Evolutionary conservation across 2,888 invertebrate genomes (phyloP).

Genomic region (Hedychridium roseum): DNA sequence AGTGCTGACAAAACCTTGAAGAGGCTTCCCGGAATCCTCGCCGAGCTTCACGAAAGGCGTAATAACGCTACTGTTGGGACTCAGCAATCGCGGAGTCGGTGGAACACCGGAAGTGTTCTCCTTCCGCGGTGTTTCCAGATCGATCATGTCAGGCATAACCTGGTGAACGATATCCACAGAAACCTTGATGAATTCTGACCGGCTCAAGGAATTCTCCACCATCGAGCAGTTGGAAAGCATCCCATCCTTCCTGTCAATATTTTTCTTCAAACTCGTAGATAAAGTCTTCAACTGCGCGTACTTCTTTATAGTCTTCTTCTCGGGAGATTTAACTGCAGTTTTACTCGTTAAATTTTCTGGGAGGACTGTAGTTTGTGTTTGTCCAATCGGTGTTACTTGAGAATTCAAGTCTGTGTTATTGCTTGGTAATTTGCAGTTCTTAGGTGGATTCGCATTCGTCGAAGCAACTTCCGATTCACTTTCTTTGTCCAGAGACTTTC

Average conservation of each 20-base stretch:
- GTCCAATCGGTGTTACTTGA: no score
- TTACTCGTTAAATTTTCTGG: no score
- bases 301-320: constrained; percentile 45
- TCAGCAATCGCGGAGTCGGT: constrained; percentile 54
- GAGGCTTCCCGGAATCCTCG: constrained; percentile 46
- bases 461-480: not conserved
- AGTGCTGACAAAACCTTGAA: constrained; percentile 51
- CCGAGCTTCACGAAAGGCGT: constrained; percentile 40
- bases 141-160: constrained; percentile 37
- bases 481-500: not conserved
- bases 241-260: constrained; percentile 10
- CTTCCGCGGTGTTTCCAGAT: constrained; percentile 56
- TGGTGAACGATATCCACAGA: constrained; percentile 31
- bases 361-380: constrained; percentile 6
- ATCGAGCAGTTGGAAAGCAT: no score
- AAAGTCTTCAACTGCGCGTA: constrained; percentile 52
- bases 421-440: not conserved
- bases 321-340: no score
- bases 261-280: constrained; percentile 42
- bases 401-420: no score
- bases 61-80: constrained; percentile 45
- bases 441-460: not conserved
- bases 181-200: constrained; percentile 25
- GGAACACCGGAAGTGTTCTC: constrained; percentile 46
- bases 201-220: no score